Conservation (phyloP, 2,797 vertebrate species). For the Tachyglossus aculeatus region DNA sequence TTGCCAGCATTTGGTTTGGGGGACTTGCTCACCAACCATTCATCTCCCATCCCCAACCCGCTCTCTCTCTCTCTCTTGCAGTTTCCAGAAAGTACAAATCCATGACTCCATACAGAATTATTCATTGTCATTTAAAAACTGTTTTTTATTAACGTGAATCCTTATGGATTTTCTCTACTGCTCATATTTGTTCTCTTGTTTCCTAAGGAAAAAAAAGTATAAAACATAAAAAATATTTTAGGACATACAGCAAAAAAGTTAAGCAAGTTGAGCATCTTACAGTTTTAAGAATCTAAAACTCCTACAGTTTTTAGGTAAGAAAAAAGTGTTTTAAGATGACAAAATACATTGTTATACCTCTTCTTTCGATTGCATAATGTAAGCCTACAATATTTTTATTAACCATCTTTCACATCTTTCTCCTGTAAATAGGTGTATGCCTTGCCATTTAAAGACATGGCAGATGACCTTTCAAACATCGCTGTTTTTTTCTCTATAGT, state of each 20-base stretch:
- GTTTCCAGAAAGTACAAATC: no score
- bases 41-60: no score
- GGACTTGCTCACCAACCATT: no score
- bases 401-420: constrained; percentile 52
- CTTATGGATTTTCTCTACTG: constrained; percentile 14
- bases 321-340: constrained; percentile 38
- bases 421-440: constrained; percentile 47
- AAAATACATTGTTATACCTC: constrained; percentile 55
- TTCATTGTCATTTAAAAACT: no score
- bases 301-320: constrained; percentile 29
- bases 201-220: constrained; percentile 52
- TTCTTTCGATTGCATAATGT: constrained; percentile 31
- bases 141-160: constrained; percentile 64
- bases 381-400: constrained; percentile 52
- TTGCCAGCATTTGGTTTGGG: no score
- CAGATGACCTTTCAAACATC: constrained; percentile 32
- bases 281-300: no score
- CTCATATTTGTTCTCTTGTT: constrained; percentile 29
- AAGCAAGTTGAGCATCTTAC: constrained; percentile 49
- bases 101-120: no score
- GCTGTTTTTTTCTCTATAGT: constrained; percentile 54
- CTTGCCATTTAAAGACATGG: constrained; percentile 11
- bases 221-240: constrained; percentile 66
- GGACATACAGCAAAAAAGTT: constrained; percentile 69
- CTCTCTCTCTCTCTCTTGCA: background rate